Evolutionary conservation across 2,113 vertebrate genomes (phyloP), one percentile per base, ranked within the genome.

Genomic region (Dicrurus megarhynchus): DNA sequence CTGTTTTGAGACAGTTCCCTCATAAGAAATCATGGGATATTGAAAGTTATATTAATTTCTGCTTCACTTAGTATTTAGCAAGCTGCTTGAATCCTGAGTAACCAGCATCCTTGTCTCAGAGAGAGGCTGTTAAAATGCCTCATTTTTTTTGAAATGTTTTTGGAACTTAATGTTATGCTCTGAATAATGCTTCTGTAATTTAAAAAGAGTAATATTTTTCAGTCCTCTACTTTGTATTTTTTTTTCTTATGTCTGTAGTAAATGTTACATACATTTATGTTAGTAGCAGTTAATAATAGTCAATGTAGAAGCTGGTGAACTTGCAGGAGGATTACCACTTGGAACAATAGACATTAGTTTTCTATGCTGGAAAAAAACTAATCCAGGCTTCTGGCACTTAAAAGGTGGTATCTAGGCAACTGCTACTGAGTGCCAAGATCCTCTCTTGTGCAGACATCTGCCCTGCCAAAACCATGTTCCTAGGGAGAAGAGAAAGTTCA

Each of bases 391-490:
- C 32, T 90, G 64, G 80, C 73, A 9, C 61, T 86, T 47, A 39
- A 19, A 53, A 57, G 27, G 18, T n/a, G n/a, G 80, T 95, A 92
- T 87, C 87, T 14, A 92, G 91, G 95, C 93, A 93, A 95, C 91
- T 56, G 74, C 77, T 87, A 1, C 61, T 37, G 65, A 89, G 68
- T 64, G 77, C 77, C 0, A 18, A 49, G 44, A 47, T 81, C 32
- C 33, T 89, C 13, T 63, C 64, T 87, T 53, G 52, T 28, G 87
- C 89, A 75, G 80, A 81, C 23, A 16, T 79, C 50, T 89, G 73
- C 44, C 60, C 56, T 79, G 89, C 87, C 80, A 71, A 87, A 92
- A 56, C 61, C 17, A 0, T 32, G 49, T 56, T 93, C 69, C 57
- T 69, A 22, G 42, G 63, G 86, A 82, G 87, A 86, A 83, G 52